Percentiles rank a stretch among this genome's conserved stretches.
Evolutionary conservation across 2,888 invertebrate genomes (phyloP).

Genomic region (Callosobruchus maculatus): DNA sequence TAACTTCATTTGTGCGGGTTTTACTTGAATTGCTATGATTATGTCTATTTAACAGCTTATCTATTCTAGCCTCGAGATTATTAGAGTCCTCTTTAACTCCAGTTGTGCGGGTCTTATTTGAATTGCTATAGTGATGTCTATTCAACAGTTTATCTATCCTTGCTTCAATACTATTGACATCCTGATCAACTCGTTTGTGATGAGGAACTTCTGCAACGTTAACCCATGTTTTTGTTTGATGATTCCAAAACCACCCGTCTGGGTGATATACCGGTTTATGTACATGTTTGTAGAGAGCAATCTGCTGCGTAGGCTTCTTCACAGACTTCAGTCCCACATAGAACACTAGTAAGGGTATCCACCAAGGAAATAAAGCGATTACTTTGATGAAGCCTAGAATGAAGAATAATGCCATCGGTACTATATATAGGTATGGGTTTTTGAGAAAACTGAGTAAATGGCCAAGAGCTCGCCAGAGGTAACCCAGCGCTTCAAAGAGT

Average conservation of each 20-base stretch:
- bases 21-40: too few species aligned
- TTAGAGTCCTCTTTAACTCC: not conserved
- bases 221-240: conserved; percentile 55
- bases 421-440: conserved; percentile 53
- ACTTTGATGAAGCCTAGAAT: conserved; percentile 60
- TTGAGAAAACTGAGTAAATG: conserved; percentile 29
- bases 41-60: not conserved
- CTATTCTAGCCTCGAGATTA: not conserved
- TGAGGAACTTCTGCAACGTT: conserved; percentile 39
- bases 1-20: too few species aligned
- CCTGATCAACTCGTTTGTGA: conserved; percentile 24
- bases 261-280: conserved; percentile 47
- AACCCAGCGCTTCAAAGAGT: conserved; percentile 35
- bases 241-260: conserved; percentile 59
- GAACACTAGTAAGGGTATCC: conserved; percentile 53
- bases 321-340: conserved; percentile 32
- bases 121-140: not conserved
- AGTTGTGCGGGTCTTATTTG: not conserved
- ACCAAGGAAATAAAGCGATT: conserved; percentile 63
- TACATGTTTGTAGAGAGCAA: conserved; percentile 40
- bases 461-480: conserved; percentile 28
- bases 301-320: conserved; percentile 30
- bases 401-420: conserved; percentile 62
- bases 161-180: conserved; percentile 27
- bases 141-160: conserved; percentile 17